Evolutionary conservation across 2,113 vertebrate species (phyloP), one percentile per base, ranked within the genome.

Genomic region (Eulemur rufifrons): DNA sequence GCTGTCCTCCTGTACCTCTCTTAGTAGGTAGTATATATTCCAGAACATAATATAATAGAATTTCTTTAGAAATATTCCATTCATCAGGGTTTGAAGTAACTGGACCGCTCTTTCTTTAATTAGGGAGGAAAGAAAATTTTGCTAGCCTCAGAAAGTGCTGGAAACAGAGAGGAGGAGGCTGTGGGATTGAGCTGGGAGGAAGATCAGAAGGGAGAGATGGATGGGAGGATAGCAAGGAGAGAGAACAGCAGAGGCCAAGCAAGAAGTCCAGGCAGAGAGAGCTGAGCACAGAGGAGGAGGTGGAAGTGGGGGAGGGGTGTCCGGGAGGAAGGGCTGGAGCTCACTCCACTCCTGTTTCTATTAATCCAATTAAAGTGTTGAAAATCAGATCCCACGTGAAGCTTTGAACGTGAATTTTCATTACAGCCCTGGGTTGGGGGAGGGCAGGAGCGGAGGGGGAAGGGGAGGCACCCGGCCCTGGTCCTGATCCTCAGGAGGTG

Each of bases 281-380:
- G 39, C 34, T n/a, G 54, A 25, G 64, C 12, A 1, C 14, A 39
- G 39, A 32, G 61, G 69, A 76, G 7, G 52, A 39, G 6, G 5
- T 7, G 73, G 39, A 23, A 15, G 15, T 6, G 39, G 47, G 84
- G 45, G 23, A 52, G 69, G 64, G 59, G 71, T 8, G 21, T 17
- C 56, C 59, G 8, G 68, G 89, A 80, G 89, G 95, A 80, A 94
- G 54, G 89, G 74, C 74, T 42, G 3, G 54, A 86, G 95, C 84
- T 91, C 74, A 15, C 63, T 90, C 32, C 6, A 42, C n/a, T 93
- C 81, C 42, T 47, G 88, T 77, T 95, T 94, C 52, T 96, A 91
- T 95, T 96, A 97, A 96, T 94, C 95, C 88, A 80, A 89, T 96
- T 97, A 95, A 94, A 95, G 95, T 96, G 93, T 93, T 96, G 97